Evolutionary conservation across 1,140 invertebrate genomes (phyloP), one percentile per base, ranked within the genome.

Genomic region (Cepaea nemoralis): DNA sequence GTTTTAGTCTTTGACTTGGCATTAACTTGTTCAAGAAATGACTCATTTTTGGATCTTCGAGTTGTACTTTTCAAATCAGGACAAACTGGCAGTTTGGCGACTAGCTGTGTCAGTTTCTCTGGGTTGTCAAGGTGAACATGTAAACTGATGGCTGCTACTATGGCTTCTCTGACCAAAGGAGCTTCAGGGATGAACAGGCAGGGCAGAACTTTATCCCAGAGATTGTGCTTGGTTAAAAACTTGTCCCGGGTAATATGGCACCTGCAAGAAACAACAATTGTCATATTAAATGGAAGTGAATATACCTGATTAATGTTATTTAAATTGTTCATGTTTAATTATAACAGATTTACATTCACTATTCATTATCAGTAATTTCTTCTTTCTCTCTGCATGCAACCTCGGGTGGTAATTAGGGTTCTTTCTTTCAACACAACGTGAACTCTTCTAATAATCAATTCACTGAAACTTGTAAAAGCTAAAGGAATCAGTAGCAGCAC

Each of bases 71-170:
- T 40, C 16, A 63, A 24, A 63, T 79, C 63, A 24, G 37, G 63
- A 69, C 77, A 79, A 3, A 35, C 27, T 39, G 31, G 35, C 3
- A 79, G 66, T 48, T 79, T 24, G 1, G n/a, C 0, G 14, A 67
- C 27, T 42, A 48, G 31, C 31, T 31, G 33, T 33, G 42, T 42
- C 31, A 42, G 35, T 79, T 79, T 79, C 19, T 8, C n/a, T 2
- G 66, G 59, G 19, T 79, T 69, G 19, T 69, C 59, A 6, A 79
- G 31, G 55, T 45, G 59, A 12, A 69, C 35, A 42, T 50, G 27
- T 10, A 79, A 35, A 48, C 59, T 79, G 3, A 79, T 42, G 27
- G 37, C 77, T 33, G 66, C 31, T 22, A 79, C 63, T 35, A 79
- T 79, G 42, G 59, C 40, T 48, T 79, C 59, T 63, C 77, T 39